Base-by-base conservation (phyloP, 2,113 vertebrate genomes). In the Colistium nudipinnis region DNA sequence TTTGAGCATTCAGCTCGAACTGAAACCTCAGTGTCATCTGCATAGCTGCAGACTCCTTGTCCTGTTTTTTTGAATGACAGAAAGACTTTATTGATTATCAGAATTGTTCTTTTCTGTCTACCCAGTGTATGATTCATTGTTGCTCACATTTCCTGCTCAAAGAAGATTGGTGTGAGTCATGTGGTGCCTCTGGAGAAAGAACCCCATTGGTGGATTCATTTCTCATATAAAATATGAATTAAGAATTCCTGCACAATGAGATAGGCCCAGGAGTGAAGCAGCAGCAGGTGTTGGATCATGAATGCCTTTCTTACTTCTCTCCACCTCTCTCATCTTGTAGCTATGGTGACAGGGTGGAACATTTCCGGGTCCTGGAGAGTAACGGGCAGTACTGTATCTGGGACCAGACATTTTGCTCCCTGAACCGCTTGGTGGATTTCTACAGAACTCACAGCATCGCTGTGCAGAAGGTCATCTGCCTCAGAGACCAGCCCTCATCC, bases 391-490 rank as follows among this genome's bases (percentile, higher is more conserved):
- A 97, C 85, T 95, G 92, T 78, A 93, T 98, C 74, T 98, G 96
- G 96, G 94, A 96, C 2, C 93, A 96, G 65, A 91, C 93, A 56
- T 98, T 98, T 87, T 90, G 90, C 77, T 97, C 96, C 52, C 90
- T 98, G 38, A 97, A 98, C 0, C 92, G 96, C 49, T 86, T 98
- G 90, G 95, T 98, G 62, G 95, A 97, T 19, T 97, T 94, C 93
- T 97, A 98, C 91, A 87, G 93, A 31, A 93, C 68, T 0, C 94
- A 91, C 72, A 96, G 94, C 5, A 94, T 98, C 0, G 70, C 92
- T 55, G 91, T 91, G 79, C 93, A 93, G 87, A 89, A 90, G n/a
- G 86, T 93, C 81, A 80, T 98, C 74, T 93, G 90, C 80, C 94
- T 98, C 63, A 53, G 83, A 36, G 95, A 96, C 0, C 77, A 64